phyloP scores from a whole-genome alignment of 92 coral and sea anemone genomes.

The Epizoanthus illoricatus region DNA sequence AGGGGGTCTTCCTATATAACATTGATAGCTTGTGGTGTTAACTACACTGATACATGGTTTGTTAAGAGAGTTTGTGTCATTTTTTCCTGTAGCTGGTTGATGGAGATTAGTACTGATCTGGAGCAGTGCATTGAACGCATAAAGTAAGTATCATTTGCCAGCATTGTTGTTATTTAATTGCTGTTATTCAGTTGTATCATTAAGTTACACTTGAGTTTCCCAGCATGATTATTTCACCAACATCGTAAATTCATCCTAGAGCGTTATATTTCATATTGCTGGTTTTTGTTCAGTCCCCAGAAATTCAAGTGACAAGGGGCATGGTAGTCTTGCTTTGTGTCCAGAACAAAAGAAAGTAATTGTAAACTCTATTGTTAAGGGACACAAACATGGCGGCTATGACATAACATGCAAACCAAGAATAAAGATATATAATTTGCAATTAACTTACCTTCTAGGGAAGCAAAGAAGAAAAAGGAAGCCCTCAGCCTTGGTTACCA shows the following conservation, averaged over 20 bases:
- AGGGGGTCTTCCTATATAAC: too few relatives aligned
- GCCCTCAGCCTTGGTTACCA: constrained; percentile 84
- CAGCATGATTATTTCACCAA: neutral
- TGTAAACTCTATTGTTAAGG: too few relatives aligned
- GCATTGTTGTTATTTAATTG: neutral
- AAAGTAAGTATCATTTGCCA: constrained; percentile 40
- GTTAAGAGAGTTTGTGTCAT: neutral
- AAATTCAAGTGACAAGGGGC: too few relatives aligned
- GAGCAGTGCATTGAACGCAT: constrained; percentile 70
- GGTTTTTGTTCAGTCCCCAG: too few relatives aligned
- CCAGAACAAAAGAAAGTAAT: too few relatives aligned
- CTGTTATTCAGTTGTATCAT: neutral
- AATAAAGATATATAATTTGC: too few relatives aligned
- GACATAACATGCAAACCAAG: too few relatives aligned
- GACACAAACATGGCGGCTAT: too few relatives aligned
- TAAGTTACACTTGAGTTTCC: neutral
- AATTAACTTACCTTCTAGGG: constrained; percentile 35
- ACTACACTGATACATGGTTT: too few relatives aligned
- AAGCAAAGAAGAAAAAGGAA: constrained; percentile 70
- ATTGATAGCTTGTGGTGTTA: too few relatives aligned
- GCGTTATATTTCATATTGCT: neutral
- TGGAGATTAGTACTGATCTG: constrained; percentile 81
- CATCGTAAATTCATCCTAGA: neutral
- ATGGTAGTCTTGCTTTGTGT: too few relatives aligned
- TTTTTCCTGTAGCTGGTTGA: constrained; percentile 71